phyloP scores from a whole-genome alignment of 2,888 invertebrate genomes.

The Amphimallon solstitiale region DNA sequence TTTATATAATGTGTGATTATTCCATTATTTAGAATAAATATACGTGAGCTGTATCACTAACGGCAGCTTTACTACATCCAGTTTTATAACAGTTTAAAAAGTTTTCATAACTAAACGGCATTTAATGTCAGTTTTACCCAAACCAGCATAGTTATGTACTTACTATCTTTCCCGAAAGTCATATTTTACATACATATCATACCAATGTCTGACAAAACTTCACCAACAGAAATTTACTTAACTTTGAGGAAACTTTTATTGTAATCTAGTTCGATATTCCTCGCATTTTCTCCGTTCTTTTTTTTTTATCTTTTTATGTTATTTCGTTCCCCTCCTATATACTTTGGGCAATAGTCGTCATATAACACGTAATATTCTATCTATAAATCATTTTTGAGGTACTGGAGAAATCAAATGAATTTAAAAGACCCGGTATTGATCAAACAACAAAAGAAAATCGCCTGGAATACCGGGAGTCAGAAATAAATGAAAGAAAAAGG shows the following conservation, averaged over 20 bases:
- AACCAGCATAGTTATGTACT: no score
- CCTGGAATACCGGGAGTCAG: not conserved
- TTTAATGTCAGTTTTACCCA: no score
- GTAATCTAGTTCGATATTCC: conserved; percentile 3
- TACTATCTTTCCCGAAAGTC: not conserved
- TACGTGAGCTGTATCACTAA: no score
- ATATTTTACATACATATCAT: conserved; percentile 8
- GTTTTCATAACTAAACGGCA: no score
- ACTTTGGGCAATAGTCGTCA: conserved; percentile 16
- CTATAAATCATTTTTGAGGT: conserved; percentile 26
- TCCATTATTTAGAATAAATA: no score
- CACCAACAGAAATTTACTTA: not conserved
- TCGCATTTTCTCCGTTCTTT: not conserved
- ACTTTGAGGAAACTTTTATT: conserved; percentile 12
- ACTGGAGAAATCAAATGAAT: conserved; percentile 10
- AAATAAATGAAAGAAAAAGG: no score
- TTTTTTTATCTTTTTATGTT: not conserved
- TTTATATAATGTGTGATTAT: no score
- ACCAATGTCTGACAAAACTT: conserved; percentile 4
- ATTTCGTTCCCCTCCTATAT: not conserved
- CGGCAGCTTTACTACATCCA: no score
- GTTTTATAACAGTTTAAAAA: no score
- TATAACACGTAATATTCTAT: conserved; percentile 20
- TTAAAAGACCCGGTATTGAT: conserved; percentile 17
- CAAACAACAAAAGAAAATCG: conserved; percentile 24